Conservation (phyloP, 2,797 vertebrate species). For the Chelonia mydas region DNA sequence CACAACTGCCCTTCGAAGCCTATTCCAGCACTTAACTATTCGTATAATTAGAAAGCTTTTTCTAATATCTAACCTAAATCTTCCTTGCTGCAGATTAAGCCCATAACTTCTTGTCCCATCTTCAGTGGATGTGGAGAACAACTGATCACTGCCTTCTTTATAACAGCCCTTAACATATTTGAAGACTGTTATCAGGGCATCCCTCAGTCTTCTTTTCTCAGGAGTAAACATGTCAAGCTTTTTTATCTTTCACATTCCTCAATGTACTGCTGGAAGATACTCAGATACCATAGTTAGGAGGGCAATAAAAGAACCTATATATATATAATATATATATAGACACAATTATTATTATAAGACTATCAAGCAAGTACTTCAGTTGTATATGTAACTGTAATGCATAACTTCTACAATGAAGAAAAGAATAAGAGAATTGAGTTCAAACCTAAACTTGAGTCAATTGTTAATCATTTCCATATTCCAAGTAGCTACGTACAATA, state of each 20-base stretch:
- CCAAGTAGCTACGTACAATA: background rate
- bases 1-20: background rate
- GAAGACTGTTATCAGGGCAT: background rate
- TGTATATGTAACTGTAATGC: background rate
- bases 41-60: background rate
- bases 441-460: background rate
- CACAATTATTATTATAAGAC: background rate
- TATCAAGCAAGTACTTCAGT: background rate
- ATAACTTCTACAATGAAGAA: background rate
- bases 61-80: background rate
- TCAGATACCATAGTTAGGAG: background rate
- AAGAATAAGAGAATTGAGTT: background rate
- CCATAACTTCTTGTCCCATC: background rate
- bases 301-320: background rate
- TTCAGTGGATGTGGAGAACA: background rate
- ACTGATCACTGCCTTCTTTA: background rate
- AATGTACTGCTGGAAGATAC: background rate
- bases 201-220: background rate
- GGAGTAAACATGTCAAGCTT: background rate
- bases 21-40: background rate
- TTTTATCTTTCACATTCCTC: background rate
- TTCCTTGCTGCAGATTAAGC: background rate
- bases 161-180: background rate
- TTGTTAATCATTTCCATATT: slow-evolving; percentile 10
- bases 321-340: background rate